A percentile compares a stretch with the other conserved stretches of the same genome.
These are phyloP conservation scores for Diarsia mendica DNA, from an alignment of 2,888 invertebrate species.

Conservation along the genomic window DNA sequence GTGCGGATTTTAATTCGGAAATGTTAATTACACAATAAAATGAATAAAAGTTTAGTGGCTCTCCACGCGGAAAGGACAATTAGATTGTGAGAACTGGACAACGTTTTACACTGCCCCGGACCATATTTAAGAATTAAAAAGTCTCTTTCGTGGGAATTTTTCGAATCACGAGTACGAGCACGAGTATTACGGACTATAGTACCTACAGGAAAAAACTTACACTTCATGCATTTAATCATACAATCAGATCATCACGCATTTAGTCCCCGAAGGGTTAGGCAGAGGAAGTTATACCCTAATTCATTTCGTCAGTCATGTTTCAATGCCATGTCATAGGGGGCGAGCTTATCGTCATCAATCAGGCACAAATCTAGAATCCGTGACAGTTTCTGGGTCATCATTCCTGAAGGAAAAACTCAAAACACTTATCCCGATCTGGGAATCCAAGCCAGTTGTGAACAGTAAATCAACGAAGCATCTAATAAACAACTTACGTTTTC, in stretches of 20 bases:
- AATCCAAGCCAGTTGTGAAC: not conserved
- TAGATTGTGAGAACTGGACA: slow-evolving; percentile 41
- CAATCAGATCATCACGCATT: too few species aligned
- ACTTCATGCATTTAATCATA: not conserved
- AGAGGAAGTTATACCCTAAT: not conserved
- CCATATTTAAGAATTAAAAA: slow-evolving; percentile 25
- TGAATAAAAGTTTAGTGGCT: slow-evolving; percentile 18
- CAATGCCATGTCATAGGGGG: not conserved
- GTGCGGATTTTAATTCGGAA: not conserved
- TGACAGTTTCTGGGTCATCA: too few species aligned
- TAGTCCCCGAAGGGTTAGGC: not conserved
- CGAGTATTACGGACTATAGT: not conserved
- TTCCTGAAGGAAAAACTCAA: not conserved
- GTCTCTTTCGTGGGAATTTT: slow-evolving; percentile 26
- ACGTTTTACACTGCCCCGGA: slow-evolving; percentile 1
- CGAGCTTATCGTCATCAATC: too few species aligned
- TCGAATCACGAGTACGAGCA: too few species aligned
- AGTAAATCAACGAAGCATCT: not conserved
- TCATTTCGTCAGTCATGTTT: not conserved
- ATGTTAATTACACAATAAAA: slow-evolving; percentile 30
- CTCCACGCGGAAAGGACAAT: slow-evolving; percentile 36
- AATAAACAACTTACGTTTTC: slow-evolving; percentile 3
- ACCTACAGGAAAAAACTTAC: not conserved
- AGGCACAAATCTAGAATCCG: not conserved
- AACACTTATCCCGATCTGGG: not conserved